Conservation (phyloP, 2,113 vertebrate genomes). For the Callaeas wilsoni region DNA sequence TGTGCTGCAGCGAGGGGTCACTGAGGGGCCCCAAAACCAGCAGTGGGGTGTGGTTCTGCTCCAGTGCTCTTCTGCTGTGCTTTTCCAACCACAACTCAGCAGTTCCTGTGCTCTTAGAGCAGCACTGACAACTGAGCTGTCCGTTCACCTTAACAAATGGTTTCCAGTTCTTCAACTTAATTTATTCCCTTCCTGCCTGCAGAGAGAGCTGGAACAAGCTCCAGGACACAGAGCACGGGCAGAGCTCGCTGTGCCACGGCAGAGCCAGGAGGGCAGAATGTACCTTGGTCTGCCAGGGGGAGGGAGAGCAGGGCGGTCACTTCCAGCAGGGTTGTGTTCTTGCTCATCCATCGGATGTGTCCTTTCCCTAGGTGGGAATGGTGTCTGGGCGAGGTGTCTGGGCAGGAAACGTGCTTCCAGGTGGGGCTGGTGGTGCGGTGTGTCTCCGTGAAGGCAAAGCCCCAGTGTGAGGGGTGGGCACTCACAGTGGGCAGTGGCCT, state of each 20-base stretch:
- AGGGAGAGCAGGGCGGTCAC: background rate
- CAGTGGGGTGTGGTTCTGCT: background rate
- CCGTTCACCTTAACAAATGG: background rate
- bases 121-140: background rate
- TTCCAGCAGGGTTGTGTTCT: background rate
- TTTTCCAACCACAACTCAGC: background rate
- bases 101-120: background rate
- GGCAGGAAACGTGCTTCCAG: background rate
- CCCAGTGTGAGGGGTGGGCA: background rate
- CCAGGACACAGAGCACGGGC: background rate
- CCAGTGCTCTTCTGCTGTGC: background rate
- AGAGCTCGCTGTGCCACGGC: background rate
- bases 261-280: background rate
- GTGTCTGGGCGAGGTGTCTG: rapidly evolving
- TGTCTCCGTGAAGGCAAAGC: background rate
- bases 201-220: background rate
- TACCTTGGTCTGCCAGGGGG: background rate
- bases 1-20: background rate
- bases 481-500: background rate
- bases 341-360: background rate
- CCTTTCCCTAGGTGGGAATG: background rate
- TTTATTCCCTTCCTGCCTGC: background rate
- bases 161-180: background rate
- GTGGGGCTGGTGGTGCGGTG: background rate
- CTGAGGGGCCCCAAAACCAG: background rate